Conservation (phyloP, 2,888 invertebrate genomes). For the Mesoligia furuncula region DNA sequence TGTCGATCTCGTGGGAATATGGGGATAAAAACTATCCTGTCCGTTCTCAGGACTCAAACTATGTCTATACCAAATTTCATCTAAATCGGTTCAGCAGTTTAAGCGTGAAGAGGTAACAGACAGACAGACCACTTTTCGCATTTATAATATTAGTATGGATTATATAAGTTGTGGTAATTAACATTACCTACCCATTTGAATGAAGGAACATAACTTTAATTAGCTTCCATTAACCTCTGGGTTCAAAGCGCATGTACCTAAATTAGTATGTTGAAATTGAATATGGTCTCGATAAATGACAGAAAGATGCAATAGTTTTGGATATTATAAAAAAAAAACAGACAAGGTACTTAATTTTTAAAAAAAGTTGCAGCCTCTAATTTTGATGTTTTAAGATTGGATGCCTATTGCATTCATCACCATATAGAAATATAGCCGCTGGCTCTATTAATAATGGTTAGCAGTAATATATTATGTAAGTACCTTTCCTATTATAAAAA, state of each 20-base stretch:
- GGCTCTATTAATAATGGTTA: neutral
- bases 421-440: neutral
- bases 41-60: too few species aligned
- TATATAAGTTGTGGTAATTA: slow-evolving; percentile 16
- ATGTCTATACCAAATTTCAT: too few species aligned
- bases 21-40: too few species aligned
- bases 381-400: neutral
- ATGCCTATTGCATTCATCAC: neutral
- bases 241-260: neutral
- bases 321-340: neutral
- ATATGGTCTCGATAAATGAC: neutral
- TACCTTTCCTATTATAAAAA: neutral
- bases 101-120: too few species aligned
- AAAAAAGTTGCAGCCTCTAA: too few species aligned
- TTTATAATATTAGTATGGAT: neutral
- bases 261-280: neutral
- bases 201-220: slow-evolving; percentile 11
- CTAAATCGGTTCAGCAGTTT: too few species aligned
- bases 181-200: slow-evolving; percentile 2
- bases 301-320: neutral
- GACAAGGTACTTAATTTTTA: too few species aligned
- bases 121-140: too few species aligned
- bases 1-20: too few species aligned
- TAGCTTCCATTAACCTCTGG: slow-evolving; percentile 19
- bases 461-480: neutral